Conservation (phyloP, 2,113 vertebrate genomes). For the Pelvicachromis taeniatus region DNA sequence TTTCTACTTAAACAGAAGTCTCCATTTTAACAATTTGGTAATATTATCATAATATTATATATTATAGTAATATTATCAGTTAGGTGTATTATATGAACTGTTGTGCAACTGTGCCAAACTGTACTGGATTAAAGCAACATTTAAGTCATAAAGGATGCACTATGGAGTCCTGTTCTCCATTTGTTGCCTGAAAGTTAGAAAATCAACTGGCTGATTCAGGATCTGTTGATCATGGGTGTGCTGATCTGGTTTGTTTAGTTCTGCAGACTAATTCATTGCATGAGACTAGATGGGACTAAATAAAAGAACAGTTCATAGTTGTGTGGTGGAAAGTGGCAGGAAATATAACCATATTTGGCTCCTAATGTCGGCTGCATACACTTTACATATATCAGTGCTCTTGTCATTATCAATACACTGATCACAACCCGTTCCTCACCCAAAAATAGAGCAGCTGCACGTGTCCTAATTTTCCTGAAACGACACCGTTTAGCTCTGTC, state of each 20-base stretch:
- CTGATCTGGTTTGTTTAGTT: background rate
- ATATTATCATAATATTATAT: too few relatives aligned
- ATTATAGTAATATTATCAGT: background rate
- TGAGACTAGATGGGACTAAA: too few relatives aligned
- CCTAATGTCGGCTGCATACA: background rate
- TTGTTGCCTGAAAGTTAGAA: background rate
- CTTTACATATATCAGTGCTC: background rate
- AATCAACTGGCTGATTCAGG: background rate
- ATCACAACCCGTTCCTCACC: background rate
- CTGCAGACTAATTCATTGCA: background rate
- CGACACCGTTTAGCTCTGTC: background rate
- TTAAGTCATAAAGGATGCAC: background rate
- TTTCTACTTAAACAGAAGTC: background rate
- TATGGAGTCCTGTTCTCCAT: background rate
- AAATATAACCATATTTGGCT: background rate
- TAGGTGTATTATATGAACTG: background rate
- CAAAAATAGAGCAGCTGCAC: background rate
- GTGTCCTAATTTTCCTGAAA: background rate
- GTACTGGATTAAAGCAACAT: background rate
- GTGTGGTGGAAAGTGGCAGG: background rate
- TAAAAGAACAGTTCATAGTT: background rate
- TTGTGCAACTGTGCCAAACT: background rate
- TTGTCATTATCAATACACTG: background rate
- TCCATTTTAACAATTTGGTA: background rate
- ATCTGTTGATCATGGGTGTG: background rate